phyloP scores from a whole-genome alignment of 2,888 invertebrate genomes.

The Phytoseiulus persimilis region DNA sequence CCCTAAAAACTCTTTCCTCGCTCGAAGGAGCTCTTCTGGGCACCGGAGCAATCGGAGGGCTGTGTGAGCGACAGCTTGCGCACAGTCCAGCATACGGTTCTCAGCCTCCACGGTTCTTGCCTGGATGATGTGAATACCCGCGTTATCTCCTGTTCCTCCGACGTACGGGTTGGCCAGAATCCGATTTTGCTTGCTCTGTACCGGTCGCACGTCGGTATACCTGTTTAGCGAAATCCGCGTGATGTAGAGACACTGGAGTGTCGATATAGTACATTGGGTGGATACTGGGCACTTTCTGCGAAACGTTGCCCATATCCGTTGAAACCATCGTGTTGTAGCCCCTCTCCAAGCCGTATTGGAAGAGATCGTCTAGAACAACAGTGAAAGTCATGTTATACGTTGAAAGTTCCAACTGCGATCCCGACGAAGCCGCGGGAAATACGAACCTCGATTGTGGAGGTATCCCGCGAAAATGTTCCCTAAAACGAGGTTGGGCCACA shows the following conservation, averaged over 20 bases:
- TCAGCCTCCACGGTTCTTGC: conserved; percentile 16
- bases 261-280: conserved; percentile 28
- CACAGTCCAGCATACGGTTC: conserved; percentile 19
- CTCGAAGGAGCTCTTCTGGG: conserved; percentile 12
- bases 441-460: neutral
- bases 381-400: neutral
- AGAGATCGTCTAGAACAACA: neutral
- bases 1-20: conserved; percentile 11
- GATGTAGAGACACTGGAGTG: conserved; percentile 8
- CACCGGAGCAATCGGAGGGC: conserved; percentile 19
- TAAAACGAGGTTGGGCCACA: conserved; percentile 20
- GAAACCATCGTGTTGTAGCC: neutral
- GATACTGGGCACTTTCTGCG: conserved; percentile 7
- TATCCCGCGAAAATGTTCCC: neutral
- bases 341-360: neutral
- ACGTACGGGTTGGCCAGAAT: too few species aligned
- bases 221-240: conserved; percentile 33
- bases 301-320: conserved; percentile 31
- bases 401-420: neutral
- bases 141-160: too few species aligned
- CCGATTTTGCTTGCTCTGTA: neutral
- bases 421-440: too few species aligned
- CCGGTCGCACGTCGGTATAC: neutral
- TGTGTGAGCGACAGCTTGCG: conserved; percentile 21
- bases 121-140: neutral